Base-by-base conservation (phyloP, 2,888 invertebrate species). In the Drosophila birchii region DNA sequence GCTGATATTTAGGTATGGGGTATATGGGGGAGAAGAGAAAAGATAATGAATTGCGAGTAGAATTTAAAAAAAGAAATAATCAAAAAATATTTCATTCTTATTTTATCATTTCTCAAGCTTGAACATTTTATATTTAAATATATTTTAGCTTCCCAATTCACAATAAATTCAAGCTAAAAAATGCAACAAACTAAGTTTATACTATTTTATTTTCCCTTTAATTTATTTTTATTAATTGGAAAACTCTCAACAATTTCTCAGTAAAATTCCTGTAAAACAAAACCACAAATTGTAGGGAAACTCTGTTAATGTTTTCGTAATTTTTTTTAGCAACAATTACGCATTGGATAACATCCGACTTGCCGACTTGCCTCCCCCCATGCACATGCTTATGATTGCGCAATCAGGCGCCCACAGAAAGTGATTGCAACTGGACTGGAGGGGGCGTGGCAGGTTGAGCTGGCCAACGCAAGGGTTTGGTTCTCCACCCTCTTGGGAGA, bases 321-420 rank as follows among this genome's bases (percentile, higher is more conserved):
- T 34, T 45, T 53, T 53, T 67, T 8, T 29, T 26, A 26, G 26
- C 39, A 39, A 39, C 23, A 20, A 41, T 51, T 51, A 39, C 41
- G 34, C 39, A 45, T 67, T 68, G 41, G 39, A 36, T 57, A 68
- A 68, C 57, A 67, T 67, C 62, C 62, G 66, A 56, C 57, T 72
- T 54, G 53, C 59, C 39, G 23, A 23, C 23, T 23, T 23, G 2
- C 32, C 49, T 32, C 47, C 32, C n/a, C n/a, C n/a, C n/a, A n/a
- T 44, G 44, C 44, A 44, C 44, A 44, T 44, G 9, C 38, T 58
- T 64, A 64, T 73, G 64, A 55, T 72, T 72, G 57, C 73, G 64
- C 66, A 64, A 72, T 58, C 54, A 5, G 16, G 53, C 63, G 57
- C 72, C 72, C 72, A 72, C 72, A 45, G 72, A 72, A 72, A 72